phyloP scores from a whole-genome alignment of 2,888 invertebrate species.

The Scotopteryx bipunctaria region DNA sequence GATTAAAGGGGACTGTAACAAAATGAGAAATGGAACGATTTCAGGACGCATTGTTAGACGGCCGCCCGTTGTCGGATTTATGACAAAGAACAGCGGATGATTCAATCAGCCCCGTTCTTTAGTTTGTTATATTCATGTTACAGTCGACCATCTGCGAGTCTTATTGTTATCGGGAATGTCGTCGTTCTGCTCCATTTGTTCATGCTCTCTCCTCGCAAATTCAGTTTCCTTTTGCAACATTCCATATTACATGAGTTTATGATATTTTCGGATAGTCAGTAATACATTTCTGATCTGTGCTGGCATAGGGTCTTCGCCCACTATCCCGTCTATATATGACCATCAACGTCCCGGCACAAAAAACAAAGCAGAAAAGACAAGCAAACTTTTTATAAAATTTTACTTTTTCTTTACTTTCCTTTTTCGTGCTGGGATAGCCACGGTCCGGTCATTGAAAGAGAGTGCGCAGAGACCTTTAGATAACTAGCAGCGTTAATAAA shows the following conservation, averaged over 20 bases:
- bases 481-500: no score
- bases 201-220: conserved; percentile 38
- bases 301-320: no score
- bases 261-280: background rate
- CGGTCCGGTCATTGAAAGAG: no score
- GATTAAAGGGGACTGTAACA: conserved; percentile 82
- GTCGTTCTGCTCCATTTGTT: conserved; percentile 63
- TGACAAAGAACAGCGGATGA: conserved; percentile 83
- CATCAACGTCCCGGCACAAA: no score
- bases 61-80: conserved; percentile 81
- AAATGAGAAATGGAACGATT: conserved; percentile 84
- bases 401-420: no score
- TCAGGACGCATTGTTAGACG: conserved; percentile 80
- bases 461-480: no score
- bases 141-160: conserved; percentile 64
- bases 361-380: no score
- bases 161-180: conserved; percentile 70
- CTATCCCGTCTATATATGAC: no score
- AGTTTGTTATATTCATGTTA: conserved; percentile 82
- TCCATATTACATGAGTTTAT: conserved; percentile 11
- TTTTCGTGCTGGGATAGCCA: no score
- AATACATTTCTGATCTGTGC: no score
- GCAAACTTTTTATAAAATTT: no score
- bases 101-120: conserved; percentile 81
- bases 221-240: conserved; percentile 35